Evolutionary conservation across 1,140 invertebrate genomes (phyloP), one percentile per base, ranked within the genome.

Genomic region (Procambarus virginalis): DNA sequence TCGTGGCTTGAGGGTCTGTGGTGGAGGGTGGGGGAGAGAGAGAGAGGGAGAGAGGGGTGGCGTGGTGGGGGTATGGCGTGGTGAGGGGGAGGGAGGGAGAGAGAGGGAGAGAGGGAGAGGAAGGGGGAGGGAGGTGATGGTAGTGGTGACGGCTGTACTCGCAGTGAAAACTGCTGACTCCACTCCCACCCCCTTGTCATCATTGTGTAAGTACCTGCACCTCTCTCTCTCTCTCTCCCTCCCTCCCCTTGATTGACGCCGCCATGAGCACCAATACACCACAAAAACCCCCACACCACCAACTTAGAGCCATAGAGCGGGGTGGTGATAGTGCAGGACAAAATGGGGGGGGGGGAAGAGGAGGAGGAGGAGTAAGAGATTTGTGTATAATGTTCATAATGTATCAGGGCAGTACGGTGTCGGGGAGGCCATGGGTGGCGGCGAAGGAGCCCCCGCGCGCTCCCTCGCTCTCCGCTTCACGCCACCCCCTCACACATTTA

Each of bases 61-160:
- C 8, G 51, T 9, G 4, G 51, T 12, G 51, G 51, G 51, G 51
- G 51, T 55, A 12, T 55, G 51, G 34, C 34, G 34, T 34, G 51
- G 51, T 55, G 51, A 55, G 51, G 51, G 51, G 12, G 12, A 9
- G 4, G 12, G 51, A 9, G 51, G 12, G 8, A 55, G 79, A 51
- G 79, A 46, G 76, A 51, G 79, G 0, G 14, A 20, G n/a, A 22
- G 51, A 2, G 22, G 34, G 20, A 9, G 51, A 48, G 49, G 79
- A 34, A 58, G 51, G 51, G 76, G 76, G 76, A 6, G 76, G 17
- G 51, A 20, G 79, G 78, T 80, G 78, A 22, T 80, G 51, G 78
- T 80, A 51, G 78, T 48, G 78, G 79, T 81, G 79, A 81, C 79
- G 79, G 79, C 51, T 81, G 79, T 81, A 81, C 79, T 81, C 17